phyloP scores from a whole-genome alignment of 2,113 vertebrate species.

The Neolamprologus devosi region DNA sequence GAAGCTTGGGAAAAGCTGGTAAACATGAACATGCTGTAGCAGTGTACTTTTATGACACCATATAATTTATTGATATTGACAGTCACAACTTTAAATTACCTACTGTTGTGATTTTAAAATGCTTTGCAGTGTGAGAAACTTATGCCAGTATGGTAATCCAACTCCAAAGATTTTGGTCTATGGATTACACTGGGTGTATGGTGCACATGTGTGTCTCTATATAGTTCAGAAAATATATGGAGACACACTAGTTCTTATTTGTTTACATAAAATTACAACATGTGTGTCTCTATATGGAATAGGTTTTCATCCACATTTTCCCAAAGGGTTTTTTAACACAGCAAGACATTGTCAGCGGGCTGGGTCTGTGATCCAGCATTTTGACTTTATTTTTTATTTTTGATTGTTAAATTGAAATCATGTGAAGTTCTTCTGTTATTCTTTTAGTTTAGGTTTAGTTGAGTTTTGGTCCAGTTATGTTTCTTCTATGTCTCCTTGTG shows the following conservation, averaged over 20 bases:
- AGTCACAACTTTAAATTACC: neutral
- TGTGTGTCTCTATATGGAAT: neutral
- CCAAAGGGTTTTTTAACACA: neutral
- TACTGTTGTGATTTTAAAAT: neutral
- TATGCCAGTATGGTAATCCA: neutral
- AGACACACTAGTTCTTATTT: neutral
- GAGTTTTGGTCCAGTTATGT: neutral
- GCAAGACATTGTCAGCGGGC: neutral
- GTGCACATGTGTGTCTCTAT: neutral
- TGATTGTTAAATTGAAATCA: neutral
- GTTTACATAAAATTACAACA: neutral
- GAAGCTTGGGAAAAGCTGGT: neutral
- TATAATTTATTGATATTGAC: conserved; percentile 9
- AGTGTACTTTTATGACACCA: neutral
- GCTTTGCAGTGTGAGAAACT: neutral
- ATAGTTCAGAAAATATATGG: neutral
- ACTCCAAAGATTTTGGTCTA: rapidly evolving
- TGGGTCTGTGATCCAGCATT: rapidly evolving
- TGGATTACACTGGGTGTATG: neutral
- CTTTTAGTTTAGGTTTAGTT: neutral
- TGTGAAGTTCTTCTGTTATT: neutral
- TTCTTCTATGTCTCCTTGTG: neutral
- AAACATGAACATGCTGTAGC: neutral
- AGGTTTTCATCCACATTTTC: neutral
- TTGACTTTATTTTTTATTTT: rapidly evolving